Conservation (phyloP, 2,113 vertebrate genomes). For the Pygathrix nemaeus region DNA sequence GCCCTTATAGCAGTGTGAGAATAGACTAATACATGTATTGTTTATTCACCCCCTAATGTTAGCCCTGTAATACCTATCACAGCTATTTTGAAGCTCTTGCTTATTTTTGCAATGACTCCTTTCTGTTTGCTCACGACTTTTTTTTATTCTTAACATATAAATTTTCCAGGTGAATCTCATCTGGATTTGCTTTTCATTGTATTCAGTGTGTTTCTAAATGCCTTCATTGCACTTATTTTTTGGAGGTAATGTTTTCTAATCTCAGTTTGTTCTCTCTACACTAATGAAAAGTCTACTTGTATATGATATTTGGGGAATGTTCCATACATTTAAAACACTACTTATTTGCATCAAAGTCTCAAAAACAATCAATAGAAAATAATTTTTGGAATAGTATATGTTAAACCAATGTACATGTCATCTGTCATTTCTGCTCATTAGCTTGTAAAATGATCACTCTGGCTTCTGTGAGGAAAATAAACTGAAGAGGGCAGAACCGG, state of each 20-base stretch:
- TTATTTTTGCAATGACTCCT: not conserved
- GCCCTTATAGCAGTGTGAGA: too few relatives aligned
- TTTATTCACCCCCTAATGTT: not conserved
- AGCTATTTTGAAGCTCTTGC: not conserved
- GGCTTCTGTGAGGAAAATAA: not conserved
- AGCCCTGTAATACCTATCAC: too few relatives aligned
- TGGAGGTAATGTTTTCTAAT: not conserved
- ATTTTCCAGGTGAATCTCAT: not conserved
- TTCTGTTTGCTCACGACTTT: too few relatives aligned
- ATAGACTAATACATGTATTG: not conserved
- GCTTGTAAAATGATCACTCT: not conserved
- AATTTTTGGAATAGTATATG: not conserved
- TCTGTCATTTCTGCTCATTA: not conserved
- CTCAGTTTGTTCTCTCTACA: not conserved
- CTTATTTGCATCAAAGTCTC: not conserved
- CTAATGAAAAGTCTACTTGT: not conserved
- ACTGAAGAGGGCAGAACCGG: fast-evolving
- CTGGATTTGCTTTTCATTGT: not conserved
- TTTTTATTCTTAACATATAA: not conserved
- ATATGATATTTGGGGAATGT: not conserved
- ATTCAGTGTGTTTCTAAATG: not conserved
- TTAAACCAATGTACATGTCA: not conserved
- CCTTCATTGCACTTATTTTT: not conserved
- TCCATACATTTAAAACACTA: not conserved
- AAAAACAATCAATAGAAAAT: not conserved